Evolutionary conservation across 2,797 vertebrate genomes (phyloP).

Genomic region (Morus bassanus): DNA sequence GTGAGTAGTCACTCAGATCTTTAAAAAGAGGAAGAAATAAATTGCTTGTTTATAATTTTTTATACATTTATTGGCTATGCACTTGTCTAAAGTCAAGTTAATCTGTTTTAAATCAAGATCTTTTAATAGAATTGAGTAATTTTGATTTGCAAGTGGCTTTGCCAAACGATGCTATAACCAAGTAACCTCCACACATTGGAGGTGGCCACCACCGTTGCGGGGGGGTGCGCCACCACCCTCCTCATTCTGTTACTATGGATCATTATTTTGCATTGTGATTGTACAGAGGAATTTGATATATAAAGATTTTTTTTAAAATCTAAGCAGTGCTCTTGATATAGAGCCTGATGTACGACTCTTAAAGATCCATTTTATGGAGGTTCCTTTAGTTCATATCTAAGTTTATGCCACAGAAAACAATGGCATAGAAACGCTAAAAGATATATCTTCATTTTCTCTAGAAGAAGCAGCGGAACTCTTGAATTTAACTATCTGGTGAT

Average conservation of each 20-base stretch:
- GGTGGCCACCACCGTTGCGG: too few species aligned
- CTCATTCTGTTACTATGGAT: background rate
- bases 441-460: background rate
- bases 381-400: background rate
- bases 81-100: background rate
- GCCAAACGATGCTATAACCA: background rate
- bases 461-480: background rate
- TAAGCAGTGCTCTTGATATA: background rate
- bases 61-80: background rate
- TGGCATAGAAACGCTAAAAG: too few species aligned
- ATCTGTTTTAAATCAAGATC: background rate
- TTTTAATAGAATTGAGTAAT: background rate
- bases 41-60: background rate
- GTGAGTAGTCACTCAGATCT: background rate
- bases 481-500: background rate
- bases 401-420: background rate
- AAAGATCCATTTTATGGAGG: background rate
- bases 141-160: background rate
- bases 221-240: fast-evolving
- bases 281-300: background rate
- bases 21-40: background rate
- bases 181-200: too few species aligned
- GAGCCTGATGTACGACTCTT: background rate
- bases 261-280: background rate
- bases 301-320: background rate